Conservation (phyloP, 2,797 vertebrate species). For the Hapalemur alaotrensis region DNA sequence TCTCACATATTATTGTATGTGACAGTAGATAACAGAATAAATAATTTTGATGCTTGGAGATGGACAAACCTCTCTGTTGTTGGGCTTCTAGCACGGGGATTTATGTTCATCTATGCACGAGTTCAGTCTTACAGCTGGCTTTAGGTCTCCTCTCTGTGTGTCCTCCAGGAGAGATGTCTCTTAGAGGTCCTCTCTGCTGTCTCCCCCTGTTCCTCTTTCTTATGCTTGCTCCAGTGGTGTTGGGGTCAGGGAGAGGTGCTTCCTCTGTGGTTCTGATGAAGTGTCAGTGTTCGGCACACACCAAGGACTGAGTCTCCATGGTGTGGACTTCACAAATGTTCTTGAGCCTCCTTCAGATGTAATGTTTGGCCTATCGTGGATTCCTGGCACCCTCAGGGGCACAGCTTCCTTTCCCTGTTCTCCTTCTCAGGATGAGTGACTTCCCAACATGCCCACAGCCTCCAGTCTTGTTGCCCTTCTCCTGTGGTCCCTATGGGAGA, state of each 20-base stretch:
- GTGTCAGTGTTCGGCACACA: fast-evolving
- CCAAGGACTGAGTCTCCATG: not conserved
- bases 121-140: not conserved
- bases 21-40: not conserved
- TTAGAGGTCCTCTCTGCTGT: fast-evolving
- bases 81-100: not conserved
- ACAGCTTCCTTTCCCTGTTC: not conserved
- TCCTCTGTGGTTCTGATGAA: not conserved
- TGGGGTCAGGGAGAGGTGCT: fast-evolving
- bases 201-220: not conserved
- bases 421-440: not conserved
- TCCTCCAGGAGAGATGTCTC: not conserved
- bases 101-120: not conserved
- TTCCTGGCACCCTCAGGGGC: not conserved
- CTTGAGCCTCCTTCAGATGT: not conserved
- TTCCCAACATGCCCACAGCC: not conserved
- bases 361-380: fast-evolving
- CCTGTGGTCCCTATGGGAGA: too few relatives aligned
- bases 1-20: too few relatives aligned
- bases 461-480: not conserved
- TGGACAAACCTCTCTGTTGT: not conserved
- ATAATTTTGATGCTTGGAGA: not conserved
- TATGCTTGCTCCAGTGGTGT: not conserved
- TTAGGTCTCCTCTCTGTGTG: not conserved
- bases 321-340: not conserved